Conservation (phyloP, 2,797 vertebrate genomes). For the Cyclura pinguis region DNA sequence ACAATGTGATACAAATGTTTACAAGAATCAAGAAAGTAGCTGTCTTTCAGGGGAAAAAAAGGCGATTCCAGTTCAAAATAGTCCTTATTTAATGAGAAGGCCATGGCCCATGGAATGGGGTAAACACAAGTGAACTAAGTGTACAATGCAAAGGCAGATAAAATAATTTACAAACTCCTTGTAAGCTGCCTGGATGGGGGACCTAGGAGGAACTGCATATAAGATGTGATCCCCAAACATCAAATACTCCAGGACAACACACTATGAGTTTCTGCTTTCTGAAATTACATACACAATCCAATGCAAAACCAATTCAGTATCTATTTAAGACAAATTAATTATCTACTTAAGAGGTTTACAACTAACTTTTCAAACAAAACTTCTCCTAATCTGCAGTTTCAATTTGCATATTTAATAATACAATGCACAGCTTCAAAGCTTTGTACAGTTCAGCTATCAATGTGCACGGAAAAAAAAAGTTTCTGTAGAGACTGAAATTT, state of each 20-base stretch:
- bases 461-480: not conserved
- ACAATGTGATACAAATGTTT: not conserved
- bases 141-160: not conserved
- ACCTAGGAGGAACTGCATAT: not conserved
- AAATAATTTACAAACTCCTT: not conserved
- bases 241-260: not conserved
- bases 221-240: not conserved
- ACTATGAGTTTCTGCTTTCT: not conserved
- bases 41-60: not conserved
- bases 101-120: not conserved
- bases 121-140: no score
- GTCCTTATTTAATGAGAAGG: not conserved
- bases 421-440: not conserved
- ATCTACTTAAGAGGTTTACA: not conserved
- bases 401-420: not conserved
- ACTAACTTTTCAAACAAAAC: not conserved
- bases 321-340: not conserved
- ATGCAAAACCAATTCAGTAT: not conserved
- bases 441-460: not conserved
- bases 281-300: not conserved
- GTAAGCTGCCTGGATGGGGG: not conserved
- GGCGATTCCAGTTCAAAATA: not conserved
- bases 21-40: not conserved
- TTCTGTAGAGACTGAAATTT: not conserved
- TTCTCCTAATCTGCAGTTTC: not conserved